Conservation (phyloP, 2,113 vertebrate genomes). For the Paramormyrops kingsleyae region DNA sequence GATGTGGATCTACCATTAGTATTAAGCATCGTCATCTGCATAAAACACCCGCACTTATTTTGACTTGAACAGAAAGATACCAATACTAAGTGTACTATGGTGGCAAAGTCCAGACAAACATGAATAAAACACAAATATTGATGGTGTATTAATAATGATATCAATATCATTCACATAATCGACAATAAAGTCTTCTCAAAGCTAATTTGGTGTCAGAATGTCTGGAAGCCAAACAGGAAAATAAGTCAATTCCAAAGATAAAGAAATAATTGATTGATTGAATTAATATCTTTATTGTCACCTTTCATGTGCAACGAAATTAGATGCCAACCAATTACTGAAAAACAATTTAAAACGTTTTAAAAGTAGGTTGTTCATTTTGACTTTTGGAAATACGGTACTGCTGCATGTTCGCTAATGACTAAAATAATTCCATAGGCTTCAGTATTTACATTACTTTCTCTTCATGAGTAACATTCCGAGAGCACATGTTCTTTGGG, state of each 20-base stretch:
- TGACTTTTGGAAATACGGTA: not conserved
- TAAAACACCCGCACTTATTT: not conserved
- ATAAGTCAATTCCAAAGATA: not conserved
- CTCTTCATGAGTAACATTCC: not conserved
- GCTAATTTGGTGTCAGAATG: not conserved
- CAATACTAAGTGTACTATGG: not conserved
- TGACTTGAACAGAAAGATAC: not conserved
- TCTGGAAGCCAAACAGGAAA: not conserved
- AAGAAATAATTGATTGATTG: not conserved
- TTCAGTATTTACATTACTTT: not conserved
- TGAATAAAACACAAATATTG: not conserved
- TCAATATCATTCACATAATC: not conserved
- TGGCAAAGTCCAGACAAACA: not conserved
- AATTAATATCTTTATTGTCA: too few relatives aligned
- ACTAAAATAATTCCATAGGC: not conserved
- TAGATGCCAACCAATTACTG: too few relatives aligned
- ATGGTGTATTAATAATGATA: not conserved
- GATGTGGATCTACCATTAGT: not conserved
- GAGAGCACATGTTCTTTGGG: not conserved
- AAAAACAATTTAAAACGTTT: not conserved
- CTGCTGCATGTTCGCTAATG: not conserved
- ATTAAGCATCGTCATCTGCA: not conserved
- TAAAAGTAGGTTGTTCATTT: not conserved
- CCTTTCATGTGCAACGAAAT: too few relatives aligned
- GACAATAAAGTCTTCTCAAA: not conserved